Evolutionary conservation across 2,113 vertebrate genomes (phyloP).

Genomic region (Nanger granti): DNA sequence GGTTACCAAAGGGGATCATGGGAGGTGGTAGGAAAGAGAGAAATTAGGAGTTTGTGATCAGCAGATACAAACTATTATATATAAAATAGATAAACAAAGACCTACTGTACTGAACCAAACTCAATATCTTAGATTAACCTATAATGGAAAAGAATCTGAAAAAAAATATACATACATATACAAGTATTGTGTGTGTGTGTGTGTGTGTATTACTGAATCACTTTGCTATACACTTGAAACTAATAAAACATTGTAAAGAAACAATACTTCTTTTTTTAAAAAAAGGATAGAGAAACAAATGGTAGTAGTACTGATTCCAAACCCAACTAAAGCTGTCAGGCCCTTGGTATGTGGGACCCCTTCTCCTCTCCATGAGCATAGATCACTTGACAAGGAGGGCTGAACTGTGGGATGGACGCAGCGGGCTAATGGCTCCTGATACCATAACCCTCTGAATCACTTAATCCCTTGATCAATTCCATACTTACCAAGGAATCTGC

Average conservation of each 20-base stretch:
- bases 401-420: neutral
- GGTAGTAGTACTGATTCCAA: neutral
- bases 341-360: neutral
- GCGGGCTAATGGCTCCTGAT: neutral
- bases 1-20: neutral
- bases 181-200: neutral
- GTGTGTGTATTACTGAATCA: neutral
- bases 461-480: neutral
- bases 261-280: neutral
- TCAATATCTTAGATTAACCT: neutral
- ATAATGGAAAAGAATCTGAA: neutral
- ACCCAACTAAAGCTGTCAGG: neutral
- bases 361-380: neutral
- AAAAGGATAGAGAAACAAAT: neutral
- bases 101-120: neutral
- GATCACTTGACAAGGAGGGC: neutral
- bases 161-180: neutral
- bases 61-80: neutral
- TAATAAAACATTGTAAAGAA: neutral
- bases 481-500: neutral
- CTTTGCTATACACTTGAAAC: neutral
- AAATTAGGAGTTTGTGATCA: neutral
- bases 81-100: neutral
- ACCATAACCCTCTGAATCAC: neutral
- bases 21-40: neutral